Conservation (phyloP, 2,797 vertebrate genomes). For the Taeniopygia guttata region DNA sequence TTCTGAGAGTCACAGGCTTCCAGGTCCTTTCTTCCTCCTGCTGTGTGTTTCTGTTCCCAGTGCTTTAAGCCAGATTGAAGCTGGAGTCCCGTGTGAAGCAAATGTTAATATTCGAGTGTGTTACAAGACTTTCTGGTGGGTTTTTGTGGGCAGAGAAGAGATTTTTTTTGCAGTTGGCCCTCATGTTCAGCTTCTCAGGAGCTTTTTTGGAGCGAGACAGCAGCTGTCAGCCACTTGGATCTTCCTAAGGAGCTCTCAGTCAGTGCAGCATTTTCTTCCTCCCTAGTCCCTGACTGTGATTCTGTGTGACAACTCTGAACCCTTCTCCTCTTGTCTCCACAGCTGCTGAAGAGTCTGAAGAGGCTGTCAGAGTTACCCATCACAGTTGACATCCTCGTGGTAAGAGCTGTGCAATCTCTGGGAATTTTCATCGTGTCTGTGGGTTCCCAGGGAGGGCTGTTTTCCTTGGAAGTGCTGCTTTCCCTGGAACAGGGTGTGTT, state of each 20-base stretch:
- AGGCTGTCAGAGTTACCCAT: constrained; percentile 90
- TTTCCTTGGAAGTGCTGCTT: neutral
- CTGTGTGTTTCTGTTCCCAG: neutral
- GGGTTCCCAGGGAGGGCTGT: neutral
- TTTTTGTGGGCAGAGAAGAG: neutral
- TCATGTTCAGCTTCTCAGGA: neutral
- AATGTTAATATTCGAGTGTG: neutral
- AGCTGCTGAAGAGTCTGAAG: constrained; percentile 93
- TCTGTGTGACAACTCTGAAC: neutral
- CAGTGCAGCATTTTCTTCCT: neutral
- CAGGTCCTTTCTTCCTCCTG: neutral
- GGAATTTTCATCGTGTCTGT: neutral
- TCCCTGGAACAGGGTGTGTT: neutral
- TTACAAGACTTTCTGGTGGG: neutral
- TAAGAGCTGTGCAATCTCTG: constrained; percentile 74
- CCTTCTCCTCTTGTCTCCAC: constrained; percentile 36
- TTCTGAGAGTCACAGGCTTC: neutral
- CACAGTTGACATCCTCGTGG: constrained; percentile 95
- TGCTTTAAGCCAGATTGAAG: neutral
- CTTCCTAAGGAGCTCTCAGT: neutral
- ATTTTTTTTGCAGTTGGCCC: neutral
- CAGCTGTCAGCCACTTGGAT: neutral
- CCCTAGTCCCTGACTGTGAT: neutral
- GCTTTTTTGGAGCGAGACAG: neutral
- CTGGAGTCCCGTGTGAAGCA: neutral